Evolutionary conservation across 2,888 invertebrate species (phyloP).

Genomic region (Melanostoma scalare): DNA sequence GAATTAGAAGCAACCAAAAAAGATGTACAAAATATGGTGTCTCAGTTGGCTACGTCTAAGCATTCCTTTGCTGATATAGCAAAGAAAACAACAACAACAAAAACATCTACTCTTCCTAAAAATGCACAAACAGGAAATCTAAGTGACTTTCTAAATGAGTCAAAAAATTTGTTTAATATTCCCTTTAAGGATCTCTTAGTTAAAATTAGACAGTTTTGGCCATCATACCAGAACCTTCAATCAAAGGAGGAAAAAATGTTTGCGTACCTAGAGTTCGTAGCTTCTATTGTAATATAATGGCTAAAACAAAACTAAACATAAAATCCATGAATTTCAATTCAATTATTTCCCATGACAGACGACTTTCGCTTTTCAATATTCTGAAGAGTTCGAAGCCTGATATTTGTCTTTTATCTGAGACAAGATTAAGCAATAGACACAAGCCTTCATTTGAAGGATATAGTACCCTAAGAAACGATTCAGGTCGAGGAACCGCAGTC

Average conservation of each 20-base stretch:
- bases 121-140: conserved; percentile 11
- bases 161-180: conserved; percentile 17
- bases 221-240: neutral
- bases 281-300: conserved; percentile 16
- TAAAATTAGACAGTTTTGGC: conserved; percentile 24
- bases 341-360: neutral
- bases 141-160: conserved; percentile 9
- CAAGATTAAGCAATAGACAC: conserved; percentile 8
- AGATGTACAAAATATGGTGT: conserved; percentile 2
- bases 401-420: neutral
- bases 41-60: conserved; percentile 4
- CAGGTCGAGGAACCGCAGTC: conserved; percentile 1
- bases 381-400: neutral
- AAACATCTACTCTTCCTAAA: neutral
- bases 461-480: neutral
- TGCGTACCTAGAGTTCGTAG: conserved; percentile 18
- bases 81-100: neutral
- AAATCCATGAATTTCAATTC: conserved; percentile 12
- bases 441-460: conserved; percentile 3
- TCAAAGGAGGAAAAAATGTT: conserved; percentile 17
- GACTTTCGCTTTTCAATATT: conserved; percentile 7
- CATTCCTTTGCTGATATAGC: conserved; percentile 23
- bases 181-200: conserved; percentile 11
- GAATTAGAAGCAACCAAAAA: conserved; percentile 1
- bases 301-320: conserved; percentile 20